phyloP scores from a whole-genome alignment of 2,113 vertebrate species.

The Phyllostomus discolor region DNA sequence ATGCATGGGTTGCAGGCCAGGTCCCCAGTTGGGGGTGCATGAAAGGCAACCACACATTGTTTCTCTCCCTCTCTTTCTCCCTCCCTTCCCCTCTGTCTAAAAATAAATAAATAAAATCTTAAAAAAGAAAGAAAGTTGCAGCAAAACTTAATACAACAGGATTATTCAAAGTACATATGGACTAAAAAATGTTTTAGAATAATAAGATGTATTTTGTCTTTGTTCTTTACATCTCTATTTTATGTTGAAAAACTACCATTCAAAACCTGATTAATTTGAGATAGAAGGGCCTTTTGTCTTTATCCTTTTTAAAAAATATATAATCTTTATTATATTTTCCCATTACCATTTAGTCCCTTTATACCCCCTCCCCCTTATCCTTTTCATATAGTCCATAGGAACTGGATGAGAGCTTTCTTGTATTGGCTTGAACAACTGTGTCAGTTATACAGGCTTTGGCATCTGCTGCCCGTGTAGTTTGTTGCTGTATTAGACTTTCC shows the following conservation, averaged over 20 bases:
- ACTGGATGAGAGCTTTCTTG: neutral
- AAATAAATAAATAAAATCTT: too few relatives aligned
- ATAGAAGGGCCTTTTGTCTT: neutral
- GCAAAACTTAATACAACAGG: neutral
- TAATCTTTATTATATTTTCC: neutral
- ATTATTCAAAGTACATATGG: neutral
- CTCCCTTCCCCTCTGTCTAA: too few relatives aligned
- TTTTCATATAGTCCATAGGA: neutral
- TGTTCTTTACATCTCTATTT: neutral
- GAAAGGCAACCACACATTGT: too few relatives aligned
- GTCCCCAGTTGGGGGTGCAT: too few relatives aligned
- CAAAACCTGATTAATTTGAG: neutral
- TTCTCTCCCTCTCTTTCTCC: too few relatives aligned
- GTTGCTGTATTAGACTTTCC: neutral
- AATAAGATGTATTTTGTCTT: neutral
- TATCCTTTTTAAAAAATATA: neutral
- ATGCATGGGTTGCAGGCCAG: too few relatives aligned
- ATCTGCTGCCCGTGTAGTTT: neutral
- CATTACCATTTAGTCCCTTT: too few relatives aligned
- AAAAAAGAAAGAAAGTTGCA: neutral
- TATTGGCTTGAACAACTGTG: neutral
- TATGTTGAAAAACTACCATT: constrained; percentile 21
- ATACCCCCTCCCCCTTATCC: neutral
- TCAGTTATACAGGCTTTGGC: neutral
- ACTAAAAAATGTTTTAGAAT: constrained; percentile 16